Evolutionary conservation across 64 coral and sea anemone species (phyloP).

Genomic region (Cladopsammia gracilis): DNA sequence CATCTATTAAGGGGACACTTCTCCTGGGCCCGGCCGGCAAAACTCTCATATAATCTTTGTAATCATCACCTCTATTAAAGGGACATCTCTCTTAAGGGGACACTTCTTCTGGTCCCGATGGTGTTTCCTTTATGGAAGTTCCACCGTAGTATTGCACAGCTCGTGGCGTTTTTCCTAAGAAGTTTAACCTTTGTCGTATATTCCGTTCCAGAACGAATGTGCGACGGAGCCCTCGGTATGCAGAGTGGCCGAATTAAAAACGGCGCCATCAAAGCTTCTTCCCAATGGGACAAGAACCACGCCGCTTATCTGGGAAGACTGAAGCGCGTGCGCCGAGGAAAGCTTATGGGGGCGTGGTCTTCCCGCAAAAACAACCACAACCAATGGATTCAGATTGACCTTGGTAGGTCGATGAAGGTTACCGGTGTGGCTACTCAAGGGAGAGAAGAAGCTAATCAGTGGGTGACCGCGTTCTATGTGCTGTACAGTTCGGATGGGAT

Average conservation of each 20-base stretch:
- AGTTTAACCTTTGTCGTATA: neutral
- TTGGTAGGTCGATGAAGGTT: slow-evolving; percentile 33
- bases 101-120: too few species aligned
- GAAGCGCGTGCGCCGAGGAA: neutral
- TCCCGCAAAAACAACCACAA: slow-evolving; percentile 61
- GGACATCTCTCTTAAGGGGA: too few species aligned
- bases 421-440: slow-evolving; percentile 67
- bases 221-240: slow-evolving; percentile 54
- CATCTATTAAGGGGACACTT: too few species aligned
- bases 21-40: too few species aligned
- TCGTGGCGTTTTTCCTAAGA: too few species aligned
- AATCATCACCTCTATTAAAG: too few species aligned
- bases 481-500: slow-evolving; percentile 67
- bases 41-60: too few species aligned
- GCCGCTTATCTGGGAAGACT: slow-evolving; percentile 46
- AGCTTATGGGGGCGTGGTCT: slow-evolving; percentile 51
- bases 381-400: slow-evolving; percentile 64
- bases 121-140: too few species aligned
- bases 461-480: slow-evolving; percentile 50
- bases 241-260: slow-evolving; percentile 57
- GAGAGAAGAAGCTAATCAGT: slow-evolving; percentile 47
- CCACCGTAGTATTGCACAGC: neutral
- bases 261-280: slow-evolving; percentile 51
- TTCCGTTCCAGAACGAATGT: slow-evolving; percentile 6
- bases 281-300: slow-evolving; percentile 59